Conservation (phyloP, 2,113 vertebrate genomes). For the Leptobrachium leishanense region DNA sequence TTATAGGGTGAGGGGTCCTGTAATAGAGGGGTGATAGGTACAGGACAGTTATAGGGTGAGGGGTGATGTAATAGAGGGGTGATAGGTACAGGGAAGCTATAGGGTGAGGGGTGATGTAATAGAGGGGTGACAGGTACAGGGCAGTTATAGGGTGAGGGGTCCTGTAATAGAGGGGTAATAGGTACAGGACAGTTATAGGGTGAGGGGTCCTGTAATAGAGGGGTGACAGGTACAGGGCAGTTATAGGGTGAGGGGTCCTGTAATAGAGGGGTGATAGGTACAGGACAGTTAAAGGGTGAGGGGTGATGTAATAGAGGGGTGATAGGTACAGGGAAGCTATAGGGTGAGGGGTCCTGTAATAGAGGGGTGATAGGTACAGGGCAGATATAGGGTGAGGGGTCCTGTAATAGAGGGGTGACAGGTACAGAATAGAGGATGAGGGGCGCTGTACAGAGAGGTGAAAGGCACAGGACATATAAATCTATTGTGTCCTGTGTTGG, state of each 20-base stretch:
- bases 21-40: constrained; percentile 1
- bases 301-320: not conserved
- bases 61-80: not conserved
- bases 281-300: not conserved
- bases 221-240: no score
- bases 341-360: not conserved
- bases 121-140: not conserved
- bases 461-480: no score
- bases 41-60: constrained; percentile 1
- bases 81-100: not conserved
- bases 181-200: no score
- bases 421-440: no score
- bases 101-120: not conserved
- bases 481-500: no score
- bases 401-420: not conserved
- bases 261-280: constrained; percentile 1
- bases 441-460: no score
- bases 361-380: not conserved
- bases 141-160: not conserved
- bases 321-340: not conserved
- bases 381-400: not conserved
- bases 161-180: not conserved
- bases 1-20: not conserved
- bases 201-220: not conserved
- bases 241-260: not conserved